Conservation (phyloP, 2,888 invertebrate genomes). For the Hoplodrina blanda region DNA sequence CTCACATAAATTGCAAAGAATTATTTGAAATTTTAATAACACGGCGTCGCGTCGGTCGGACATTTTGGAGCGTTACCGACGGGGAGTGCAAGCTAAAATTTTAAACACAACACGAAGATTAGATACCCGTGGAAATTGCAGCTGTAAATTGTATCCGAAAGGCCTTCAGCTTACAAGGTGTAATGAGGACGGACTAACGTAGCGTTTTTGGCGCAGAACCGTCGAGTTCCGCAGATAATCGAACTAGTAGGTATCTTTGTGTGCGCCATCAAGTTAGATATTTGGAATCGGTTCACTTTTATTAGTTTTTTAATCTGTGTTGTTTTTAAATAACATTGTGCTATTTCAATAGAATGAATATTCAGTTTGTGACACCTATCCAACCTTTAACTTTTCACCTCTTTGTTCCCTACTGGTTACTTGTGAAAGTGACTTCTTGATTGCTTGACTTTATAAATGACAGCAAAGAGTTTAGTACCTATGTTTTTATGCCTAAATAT, state of each 20-base stretch:
- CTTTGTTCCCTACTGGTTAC: no score
- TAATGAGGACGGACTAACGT: conserved; percentile 43
- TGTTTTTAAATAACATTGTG: no score
- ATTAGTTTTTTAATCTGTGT: conserved; percentile 20
- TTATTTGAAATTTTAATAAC: conserved; percentile 63
- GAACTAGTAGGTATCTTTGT: conserved; percentile 29
- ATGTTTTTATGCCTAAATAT: no score
- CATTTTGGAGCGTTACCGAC: conserved; percentile 43
- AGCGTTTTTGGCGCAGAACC: conserved; percentile 52
- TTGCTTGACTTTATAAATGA: no score
- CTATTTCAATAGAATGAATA: no score
- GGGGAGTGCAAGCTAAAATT: conserved; percentile 57
- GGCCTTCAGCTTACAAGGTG: conserved; percentile 49
- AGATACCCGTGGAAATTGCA: conserved; percentile 57
- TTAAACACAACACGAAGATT: conserved; percentile 58
- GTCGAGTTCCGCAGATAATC: conserved; percentile 15
- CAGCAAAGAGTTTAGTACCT: no score
- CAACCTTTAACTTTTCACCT: no score
- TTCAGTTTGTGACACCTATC: no score
- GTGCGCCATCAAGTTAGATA: conserved; percentile 16
- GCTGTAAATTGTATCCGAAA: conserved; percentile 58
- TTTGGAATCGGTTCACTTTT: conserved; percentile 28
- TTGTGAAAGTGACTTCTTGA: no score
- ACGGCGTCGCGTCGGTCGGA: conserved; percentile 42
- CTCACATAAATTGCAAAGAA: conserved; percentile 59